Evolutionary conservation across 2,113 vertebrate genomes (phyloP).

Genomic region (Promerops cafer): DNA sequence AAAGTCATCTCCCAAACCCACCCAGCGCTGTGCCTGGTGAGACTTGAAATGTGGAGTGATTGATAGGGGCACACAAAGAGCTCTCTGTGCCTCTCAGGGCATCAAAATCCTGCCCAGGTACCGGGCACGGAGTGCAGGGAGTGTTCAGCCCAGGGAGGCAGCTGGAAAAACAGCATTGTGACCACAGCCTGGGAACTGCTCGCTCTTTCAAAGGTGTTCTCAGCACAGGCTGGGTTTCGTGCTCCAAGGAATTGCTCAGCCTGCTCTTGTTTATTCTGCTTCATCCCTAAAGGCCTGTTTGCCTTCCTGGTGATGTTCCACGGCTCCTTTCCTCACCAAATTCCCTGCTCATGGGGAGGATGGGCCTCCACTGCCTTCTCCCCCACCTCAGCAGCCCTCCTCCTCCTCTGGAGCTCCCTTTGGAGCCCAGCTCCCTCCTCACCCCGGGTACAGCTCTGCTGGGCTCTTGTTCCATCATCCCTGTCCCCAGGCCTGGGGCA

Average conservation of each 20-base stretch:
- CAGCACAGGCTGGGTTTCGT: background rate
- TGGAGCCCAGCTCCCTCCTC: background rate
- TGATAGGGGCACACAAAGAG: background rate
- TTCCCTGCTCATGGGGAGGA: background rate
- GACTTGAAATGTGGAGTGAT: accelerated
- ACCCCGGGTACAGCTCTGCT: accelerated
- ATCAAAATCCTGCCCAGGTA: background rate
- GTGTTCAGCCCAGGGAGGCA: background rate
- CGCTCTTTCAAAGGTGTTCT: background rate
- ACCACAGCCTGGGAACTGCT: background rate
- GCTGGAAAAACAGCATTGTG: background rate
- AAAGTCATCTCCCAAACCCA: background rate
- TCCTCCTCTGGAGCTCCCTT: background rate
- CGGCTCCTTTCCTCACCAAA: background rate
- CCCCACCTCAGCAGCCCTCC: background rate
- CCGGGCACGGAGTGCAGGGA: background rate
- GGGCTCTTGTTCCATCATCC: background rate
- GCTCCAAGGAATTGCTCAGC: background rate
- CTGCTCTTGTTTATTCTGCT: background rate
- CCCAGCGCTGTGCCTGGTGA: background rate
- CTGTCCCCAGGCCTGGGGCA: background rate
- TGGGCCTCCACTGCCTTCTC: background rate
- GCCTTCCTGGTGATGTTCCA: background rate
- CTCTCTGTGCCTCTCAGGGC: background rate
- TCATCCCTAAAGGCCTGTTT: background rate